Evolutionary conservation across 1,140 invertebrate species (phyloP).

Genomic region (Drosophila prosaltans): DNA sequence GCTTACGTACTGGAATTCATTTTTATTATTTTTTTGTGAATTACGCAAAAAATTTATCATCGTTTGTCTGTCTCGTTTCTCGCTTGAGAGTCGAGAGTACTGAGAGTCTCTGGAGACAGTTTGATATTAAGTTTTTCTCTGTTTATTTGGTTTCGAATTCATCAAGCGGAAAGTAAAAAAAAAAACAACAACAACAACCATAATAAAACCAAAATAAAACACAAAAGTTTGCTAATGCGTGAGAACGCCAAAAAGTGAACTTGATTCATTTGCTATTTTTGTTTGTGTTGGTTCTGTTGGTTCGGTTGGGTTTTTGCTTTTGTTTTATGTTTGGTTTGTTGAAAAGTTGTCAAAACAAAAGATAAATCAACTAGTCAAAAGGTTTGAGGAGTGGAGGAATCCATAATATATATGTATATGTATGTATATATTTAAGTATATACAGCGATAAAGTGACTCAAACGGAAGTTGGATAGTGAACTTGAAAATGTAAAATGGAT

Average conservation of each 20-base stretch:
- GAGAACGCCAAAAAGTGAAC: constrained; percentile 65
- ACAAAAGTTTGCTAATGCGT: constrained; percentile 61
- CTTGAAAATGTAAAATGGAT: constrained; percentile 44
- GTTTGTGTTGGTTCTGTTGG: constrained; percentile 38
- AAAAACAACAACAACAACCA: constrained; percentile 22
- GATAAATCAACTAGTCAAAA: constrained; percentile 72
- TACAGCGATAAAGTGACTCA: constrained; percentile 24
- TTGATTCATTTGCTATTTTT: constrained; percentile 54
- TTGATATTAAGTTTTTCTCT: constrained; percentile 65
- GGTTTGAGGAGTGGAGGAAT: constrained; percentile 12
- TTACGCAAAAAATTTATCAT: constrained; percentile 44
- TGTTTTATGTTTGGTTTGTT: constrained; percentile 47
- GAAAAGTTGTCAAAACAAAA: constrained; percentile 79
- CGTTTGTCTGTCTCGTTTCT: constrained; percentile 13
- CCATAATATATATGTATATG: not conserved
- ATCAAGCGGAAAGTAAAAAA: constrained; percentile 74
- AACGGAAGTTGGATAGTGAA: constrained; percentile 57
- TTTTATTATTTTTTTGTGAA: constrained; percentile 32
- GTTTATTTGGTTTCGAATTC: constrained; percentile 76
- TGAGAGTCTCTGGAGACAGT: constrained; percentile 56
- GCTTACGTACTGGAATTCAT: constrained; percentile 11
- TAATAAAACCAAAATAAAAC: constrained; percentile 19
- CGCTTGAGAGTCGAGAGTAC: not conserved
- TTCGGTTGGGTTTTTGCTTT: constrained; percentile 30
- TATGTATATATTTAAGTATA: constrained; percentile 1